Conservation (phyloP, 2,888 invertebrate species). For the Drosophila nr. perissopoda region DNA sequence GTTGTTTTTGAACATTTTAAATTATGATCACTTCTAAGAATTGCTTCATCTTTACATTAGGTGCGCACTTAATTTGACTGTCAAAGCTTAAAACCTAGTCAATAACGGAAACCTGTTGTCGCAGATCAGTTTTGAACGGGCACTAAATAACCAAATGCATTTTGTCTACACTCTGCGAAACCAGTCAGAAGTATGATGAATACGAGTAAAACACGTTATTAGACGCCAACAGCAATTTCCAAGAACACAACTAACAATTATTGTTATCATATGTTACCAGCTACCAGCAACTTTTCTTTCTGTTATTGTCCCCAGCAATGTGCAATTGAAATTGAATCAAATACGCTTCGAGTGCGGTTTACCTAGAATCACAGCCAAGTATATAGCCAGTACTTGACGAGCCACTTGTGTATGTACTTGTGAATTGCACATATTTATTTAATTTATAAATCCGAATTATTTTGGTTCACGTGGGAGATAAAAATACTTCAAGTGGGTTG, state of each 20-base stretch:
- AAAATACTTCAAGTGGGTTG: not conserved
- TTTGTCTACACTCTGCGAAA: constrained; percentile 27
- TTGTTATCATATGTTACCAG: constrained; percentile 20
- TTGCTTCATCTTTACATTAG: constrained; percentile 3
- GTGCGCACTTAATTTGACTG: not conserved
- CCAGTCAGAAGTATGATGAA: constrained; percentile 39
- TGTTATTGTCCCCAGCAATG: not conserved
- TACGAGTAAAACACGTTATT: constrained; percentile 35
- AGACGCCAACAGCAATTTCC: constrained; percentile 30
- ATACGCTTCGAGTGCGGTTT: constrained; percentile 17
- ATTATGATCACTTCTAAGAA: not conserved
- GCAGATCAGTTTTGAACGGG: constrained; percentile 7
- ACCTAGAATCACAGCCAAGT: constrained; percentile 30
- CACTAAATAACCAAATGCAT: constrained; percentile 24
- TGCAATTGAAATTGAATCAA: constrained; percentile 25
- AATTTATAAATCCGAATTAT: constrained; percentile 12
- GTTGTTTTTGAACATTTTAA: not conserved
- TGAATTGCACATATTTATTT: constrained; percentile 5
- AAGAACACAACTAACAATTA: constrained; percentile 46
- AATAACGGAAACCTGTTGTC: constrained; percentile 36
- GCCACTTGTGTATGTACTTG: constrained; percentile 1
- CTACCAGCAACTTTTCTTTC: constrained; percentile 15
- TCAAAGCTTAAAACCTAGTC: not conserved
- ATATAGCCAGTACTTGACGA: not conserved
- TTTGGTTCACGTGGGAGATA: not conserved